Percentiles rank a stretch among this genome's conserved stretches.
Conservation (phyloP, 2,113 vertebrate genomes). For the Xiphias gladius region DNA sequence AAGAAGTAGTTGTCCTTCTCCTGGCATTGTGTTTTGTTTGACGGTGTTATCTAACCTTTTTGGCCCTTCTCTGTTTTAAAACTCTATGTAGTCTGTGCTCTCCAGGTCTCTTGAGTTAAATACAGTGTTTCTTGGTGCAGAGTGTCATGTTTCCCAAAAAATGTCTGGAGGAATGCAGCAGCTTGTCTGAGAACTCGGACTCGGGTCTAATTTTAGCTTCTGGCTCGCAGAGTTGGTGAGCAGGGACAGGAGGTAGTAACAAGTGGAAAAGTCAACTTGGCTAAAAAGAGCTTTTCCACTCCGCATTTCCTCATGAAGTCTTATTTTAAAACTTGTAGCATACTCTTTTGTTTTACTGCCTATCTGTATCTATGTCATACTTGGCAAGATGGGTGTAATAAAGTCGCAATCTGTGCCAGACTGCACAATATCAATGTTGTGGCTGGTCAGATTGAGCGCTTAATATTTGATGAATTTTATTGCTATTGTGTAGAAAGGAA, state of each 20-base stretch:
- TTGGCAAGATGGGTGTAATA: no score
- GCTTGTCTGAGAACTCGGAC: conserved; percentile 80
- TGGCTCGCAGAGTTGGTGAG: conserved; percentile 76
- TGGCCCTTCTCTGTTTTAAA: conserved; percentile 16
- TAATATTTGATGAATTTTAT: background rate
- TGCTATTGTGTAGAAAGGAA: background rate
- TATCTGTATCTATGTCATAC: background rate
- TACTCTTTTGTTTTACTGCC: background rate
- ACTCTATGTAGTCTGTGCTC: conserved; percentile 33
- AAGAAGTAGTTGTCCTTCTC: background rate
- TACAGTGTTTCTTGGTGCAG: conserved; percentile 69
- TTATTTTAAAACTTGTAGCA: background rate
- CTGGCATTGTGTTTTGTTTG: background rate
- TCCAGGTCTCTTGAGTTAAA: conserved; percentile 63
- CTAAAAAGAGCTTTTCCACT: conserved; percentile 42
- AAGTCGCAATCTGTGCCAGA: background rate
- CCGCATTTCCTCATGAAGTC: background rate
- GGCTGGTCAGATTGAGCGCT: background rate
- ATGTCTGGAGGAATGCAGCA: conserved; percentile 78
- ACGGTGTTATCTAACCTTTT: background rate
- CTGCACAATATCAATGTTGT: background rate
- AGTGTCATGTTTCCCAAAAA: conserved; percentile 82
- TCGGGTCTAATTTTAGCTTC: conserved; percentile 82
- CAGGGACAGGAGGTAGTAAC: conserved; percentile 77
- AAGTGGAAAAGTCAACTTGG: conserved; percentile 70